These are phyloP conservation scores for Oreochromis tanganicae DNA, from an alignment of 2,113 vertebrate genomes.

Conservation along the genomic window DNA sequence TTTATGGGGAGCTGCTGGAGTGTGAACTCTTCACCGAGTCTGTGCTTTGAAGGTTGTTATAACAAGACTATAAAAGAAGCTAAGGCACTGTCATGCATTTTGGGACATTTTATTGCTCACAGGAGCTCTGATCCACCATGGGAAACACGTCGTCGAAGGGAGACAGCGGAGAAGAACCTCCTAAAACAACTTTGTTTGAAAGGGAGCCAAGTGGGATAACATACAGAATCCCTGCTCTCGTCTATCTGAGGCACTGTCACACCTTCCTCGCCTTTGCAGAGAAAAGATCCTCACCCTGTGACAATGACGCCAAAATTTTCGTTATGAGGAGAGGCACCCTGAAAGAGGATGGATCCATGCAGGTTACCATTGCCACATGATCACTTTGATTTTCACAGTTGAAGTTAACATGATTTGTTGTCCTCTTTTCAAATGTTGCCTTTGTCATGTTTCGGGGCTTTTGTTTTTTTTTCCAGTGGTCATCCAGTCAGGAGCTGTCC, in stretches of 20 bases:
- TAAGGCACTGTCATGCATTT: background rate
- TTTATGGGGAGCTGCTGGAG: conserved; percentile 16
- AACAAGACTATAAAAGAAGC: background rate
- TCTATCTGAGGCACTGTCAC: conserved; percentile 71
- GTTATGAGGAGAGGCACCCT: conserved; percentile 80
- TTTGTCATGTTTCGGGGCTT: background rate
- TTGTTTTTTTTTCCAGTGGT: conserved; percentile 57
- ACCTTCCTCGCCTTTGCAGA: conserved; percentile 89
- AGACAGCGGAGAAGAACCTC: conserved; percentile 34
- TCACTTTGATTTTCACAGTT: background rate
- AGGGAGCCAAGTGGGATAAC: conserved; percentile 68
- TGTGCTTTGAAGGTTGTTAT: background rate
- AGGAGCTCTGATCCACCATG: conserved; percentile 56
- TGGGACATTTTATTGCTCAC: background rate
- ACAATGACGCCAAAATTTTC: conserved; percentile 79
- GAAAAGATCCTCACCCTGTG: conserved; percentile 73
- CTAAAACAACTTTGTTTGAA: conserved; percentile 76
- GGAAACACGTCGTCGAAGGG: conserved; percentile 53
- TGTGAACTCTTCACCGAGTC: conserved; percentile 32
- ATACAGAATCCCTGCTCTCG: conserved; percentile 87
- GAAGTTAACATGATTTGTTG: background rate
- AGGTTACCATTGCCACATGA: conserved; percentile 65
- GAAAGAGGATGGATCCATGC: conserved; percentile 55
- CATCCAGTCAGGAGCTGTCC: conserved; percentile 56
- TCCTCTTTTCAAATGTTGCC: background rate